Percentiles rank a stretch among this genome's conserved stretches.
Evolutionary conservation across 2,113 vertebrate species (phyloP).

Genomic region (Amblyopsis rosae): DNA sequence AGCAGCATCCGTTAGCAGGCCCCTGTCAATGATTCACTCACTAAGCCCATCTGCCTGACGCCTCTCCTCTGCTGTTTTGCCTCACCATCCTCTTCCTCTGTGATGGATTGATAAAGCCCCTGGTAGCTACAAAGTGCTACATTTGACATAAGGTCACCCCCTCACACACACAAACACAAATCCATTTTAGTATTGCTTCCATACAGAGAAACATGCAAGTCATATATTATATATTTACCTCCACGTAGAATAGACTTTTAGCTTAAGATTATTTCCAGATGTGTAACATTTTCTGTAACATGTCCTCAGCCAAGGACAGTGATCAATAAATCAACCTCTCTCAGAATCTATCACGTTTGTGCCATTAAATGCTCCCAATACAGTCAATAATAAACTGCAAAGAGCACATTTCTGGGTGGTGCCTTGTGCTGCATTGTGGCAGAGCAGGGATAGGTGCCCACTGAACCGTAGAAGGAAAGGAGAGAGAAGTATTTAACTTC

Average conservation of each 20-base stretch:
- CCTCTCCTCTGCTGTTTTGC: conserved; percentile 54
- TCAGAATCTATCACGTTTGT: conserved; percentile 64
- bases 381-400: conserved; percentile 62
- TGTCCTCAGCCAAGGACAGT: conserved; percentile 50
- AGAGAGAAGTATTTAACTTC: conserved; percentile 29
- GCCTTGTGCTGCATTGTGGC: conserved; percentile 34
- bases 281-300: conserved; percentile 69
- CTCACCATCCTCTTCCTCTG: conserved; percentile 67
- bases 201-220: conserved; percentile 43
- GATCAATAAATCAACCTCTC: conserved; percentile 67
- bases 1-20: conserved; percentile 76
- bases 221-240: conserved; percentile 15
- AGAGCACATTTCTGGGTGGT: conserved; percentile 37
- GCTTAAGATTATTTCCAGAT: conserved; percentile 42
- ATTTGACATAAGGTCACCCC: conserved; percentile 40
- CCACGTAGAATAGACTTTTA: conserved; percentile 15
- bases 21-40: conserved; percentile 82
- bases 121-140: conserved; percentile 46
- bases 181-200: conserved; percentile 38
- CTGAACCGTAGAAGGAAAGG: conserved; percentile 29
- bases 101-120: conserved; percentile 53
- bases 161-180: conserved; percentile 23
- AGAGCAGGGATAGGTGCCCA: conserved; percentile 14
- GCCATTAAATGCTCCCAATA: conserved; percentile 65
- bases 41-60: conserved; percentile 76